Evolutionary conservation across 2,113 vertebrate genomes (phyloP).

Genomic region (Osmerus eperlanus): DNA sequence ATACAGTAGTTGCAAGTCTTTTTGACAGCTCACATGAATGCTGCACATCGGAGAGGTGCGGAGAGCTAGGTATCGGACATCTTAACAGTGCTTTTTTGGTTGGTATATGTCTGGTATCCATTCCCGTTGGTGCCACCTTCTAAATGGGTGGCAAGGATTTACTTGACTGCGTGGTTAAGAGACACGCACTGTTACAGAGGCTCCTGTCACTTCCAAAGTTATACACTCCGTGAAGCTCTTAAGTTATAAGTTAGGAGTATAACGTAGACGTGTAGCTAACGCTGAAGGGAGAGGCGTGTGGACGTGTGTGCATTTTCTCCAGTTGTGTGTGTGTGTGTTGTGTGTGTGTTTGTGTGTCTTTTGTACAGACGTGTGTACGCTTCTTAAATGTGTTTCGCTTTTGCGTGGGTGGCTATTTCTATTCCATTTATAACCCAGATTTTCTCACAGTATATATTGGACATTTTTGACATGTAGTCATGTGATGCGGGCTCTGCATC

Average conservation of each 20-base stretch:
- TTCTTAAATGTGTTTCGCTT: neutral
- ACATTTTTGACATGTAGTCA: neutral
- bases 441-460: too few relatives aligned
- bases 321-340: neutral
- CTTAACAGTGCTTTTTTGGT: slow-evolving; percentile 16
- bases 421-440: too few relatives aligned
- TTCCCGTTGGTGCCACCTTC: slow-evolving; percentile 22
- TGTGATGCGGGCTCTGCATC: too few relatives aligned
- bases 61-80: neutral
- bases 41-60: neutral
- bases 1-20: too few relatives aligned
- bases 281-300: neutral
- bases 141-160: slow-evolving; percentile 37
- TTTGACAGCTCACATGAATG: too few relatives aligned
- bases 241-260: neutral
- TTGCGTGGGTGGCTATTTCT: neutral
- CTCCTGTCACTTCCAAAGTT: slow-evolving; percentile 29
- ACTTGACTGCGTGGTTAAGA: slow-evolving; percentile 38
- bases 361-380: neutral
- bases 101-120: slow-evolving; percentile 33
- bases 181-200: slow-evolving; percentile 16
- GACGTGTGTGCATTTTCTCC: neutral
- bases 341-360: neutral
- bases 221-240: slow-evolving; percentile 14
- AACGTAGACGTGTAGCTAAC: neutral